These are phyloP conservation scores for Chlorocebus sabaeus DNA, from an alignment of 2,113 vertebrate genomes.

Conservation along the genomic window DNA sequence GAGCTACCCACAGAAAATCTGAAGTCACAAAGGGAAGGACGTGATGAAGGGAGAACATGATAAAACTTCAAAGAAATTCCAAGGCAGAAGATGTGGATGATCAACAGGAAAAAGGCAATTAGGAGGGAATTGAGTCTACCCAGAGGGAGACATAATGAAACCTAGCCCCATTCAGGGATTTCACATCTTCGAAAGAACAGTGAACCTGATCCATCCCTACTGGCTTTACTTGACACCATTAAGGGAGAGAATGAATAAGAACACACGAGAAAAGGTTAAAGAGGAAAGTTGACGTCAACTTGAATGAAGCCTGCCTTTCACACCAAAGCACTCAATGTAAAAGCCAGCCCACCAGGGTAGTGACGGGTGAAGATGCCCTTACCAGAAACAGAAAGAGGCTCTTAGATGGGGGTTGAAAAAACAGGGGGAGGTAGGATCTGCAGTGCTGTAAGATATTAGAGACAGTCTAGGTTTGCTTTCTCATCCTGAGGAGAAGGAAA, in stretches of 20 bases:
- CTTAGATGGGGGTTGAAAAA: neutral
- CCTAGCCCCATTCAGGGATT: accelerated
- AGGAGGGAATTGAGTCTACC: neutral
- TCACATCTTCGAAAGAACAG: neutral
- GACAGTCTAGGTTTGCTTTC: neutral
- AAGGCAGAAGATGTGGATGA: neutral
- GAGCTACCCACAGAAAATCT: neutral
- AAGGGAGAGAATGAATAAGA: neutral
- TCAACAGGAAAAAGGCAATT: neutral
- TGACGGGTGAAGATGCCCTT: neutral
- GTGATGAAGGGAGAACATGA: neutral
- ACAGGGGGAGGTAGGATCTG: neutral
- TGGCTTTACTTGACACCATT: neutral
- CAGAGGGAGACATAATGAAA: accelerated
- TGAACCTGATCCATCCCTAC: too few species aligned
- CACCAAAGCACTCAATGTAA: neutral
- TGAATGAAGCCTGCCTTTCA: neutral
- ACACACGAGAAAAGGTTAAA: neutral
- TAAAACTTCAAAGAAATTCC: neutral
- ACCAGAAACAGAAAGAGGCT: neutral
- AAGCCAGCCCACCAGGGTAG: neutral
- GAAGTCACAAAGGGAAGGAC: neutral
- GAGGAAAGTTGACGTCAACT: neutral
- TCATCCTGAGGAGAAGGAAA: neutral
- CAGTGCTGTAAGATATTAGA: neutral